Evolutionary conservation across 1,140 invertebrate species (phyloP).

Genomic region (Drosophila mojavensis): DNA sequence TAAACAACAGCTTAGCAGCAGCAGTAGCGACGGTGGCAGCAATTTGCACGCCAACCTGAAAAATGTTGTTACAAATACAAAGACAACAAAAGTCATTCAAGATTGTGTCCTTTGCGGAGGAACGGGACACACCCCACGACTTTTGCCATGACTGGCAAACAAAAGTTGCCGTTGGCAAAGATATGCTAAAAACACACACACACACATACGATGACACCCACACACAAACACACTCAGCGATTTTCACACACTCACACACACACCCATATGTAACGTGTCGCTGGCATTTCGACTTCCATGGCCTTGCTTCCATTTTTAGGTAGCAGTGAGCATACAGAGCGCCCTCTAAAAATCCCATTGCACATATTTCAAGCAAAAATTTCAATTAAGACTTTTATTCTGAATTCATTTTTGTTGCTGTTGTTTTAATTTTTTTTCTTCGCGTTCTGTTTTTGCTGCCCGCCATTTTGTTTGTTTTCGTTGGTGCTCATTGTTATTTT

Average conservation of each 20-base stretch:
- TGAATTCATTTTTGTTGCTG: conserved; percentile 67
- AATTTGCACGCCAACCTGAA: conserved; percentile 46
- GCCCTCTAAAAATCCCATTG: conserved; percentile 56
- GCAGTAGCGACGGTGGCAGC: not conserved
- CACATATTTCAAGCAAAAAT: conserved; percentile 76
- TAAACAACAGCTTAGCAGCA: conserved; percentile 22
- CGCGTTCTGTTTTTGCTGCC: conserved; percentile 17
- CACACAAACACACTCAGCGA: conserved; percentile 12
- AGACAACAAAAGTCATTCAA: conserved; percentile 43
- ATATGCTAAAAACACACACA: conserved; percentile 12
- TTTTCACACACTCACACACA: conserved; percentile 17
- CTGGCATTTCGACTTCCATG: conserved; percentile 59
- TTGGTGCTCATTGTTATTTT: conserved; percentile 15
- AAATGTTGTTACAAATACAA: conserved; percentile 50
- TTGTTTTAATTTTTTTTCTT: conserved; percentile 12
- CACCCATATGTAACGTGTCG: conserved; percentile 38
- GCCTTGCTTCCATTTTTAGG: conserved; percentile 72
- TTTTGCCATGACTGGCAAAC: conserved; percentile 67
- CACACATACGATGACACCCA: conserved; percentile 15
- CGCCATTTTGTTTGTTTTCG: conserved; percentile 41
- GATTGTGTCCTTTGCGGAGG: conserved; percentile 16
- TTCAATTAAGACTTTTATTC: conserved; percentile 81
- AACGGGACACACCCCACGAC: conserved; percentile 46
- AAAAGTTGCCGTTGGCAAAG: conserved; percentile 61
- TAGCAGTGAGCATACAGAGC: conserved; percentile 42